Conservation (phyloP, 2,797 vertebrate species). For the Bradypodion ventrale region DNA sequence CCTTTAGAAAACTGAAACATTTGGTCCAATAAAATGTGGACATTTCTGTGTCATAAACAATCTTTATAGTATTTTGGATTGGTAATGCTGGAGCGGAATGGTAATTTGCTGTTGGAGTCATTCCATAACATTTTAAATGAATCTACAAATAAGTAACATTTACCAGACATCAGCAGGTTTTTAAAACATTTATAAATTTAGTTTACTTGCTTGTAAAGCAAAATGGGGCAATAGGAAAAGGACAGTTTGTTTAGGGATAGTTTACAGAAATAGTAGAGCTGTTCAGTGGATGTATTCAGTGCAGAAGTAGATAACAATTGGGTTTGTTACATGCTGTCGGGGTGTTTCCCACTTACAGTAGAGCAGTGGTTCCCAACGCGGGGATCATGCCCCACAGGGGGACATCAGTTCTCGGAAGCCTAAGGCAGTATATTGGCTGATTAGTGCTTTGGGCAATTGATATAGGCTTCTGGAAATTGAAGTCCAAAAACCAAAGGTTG, state of each 20-base stretch:
- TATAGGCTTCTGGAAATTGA: no score
- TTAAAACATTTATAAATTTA: background rate
- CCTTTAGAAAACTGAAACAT: slow-evolving; percentile 34
- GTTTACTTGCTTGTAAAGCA: background rate
- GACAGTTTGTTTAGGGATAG: background rate
- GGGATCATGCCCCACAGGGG: no score
- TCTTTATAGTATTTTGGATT: slow-evolving; percentile 17
- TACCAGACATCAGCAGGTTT: slow-evolving; percentile 16
- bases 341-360: no score
- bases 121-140: background rate
- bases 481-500: no score
- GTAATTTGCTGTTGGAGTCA: slow-evolving; percentile 4
- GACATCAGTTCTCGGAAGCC: no score
- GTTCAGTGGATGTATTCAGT: background rate
- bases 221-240: background rate
- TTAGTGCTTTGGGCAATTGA: no score
- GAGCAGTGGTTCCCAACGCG: no score
- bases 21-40: slow-evolving; percentile 11
- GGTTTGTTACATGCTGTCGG: no score
- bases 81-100: slow-evolving; percentile 32
- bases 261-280: background rate
- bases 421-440: no score
- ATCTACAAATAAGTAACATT: slow-evolving; percentile 22
- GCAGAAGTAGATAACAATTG: background rate
- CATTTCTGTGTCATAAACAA: slow-evolving; percentile 22